Conservation (phyloP, 2,113 vertebrate species). For the Setophaga kirtlandii region DNA sequence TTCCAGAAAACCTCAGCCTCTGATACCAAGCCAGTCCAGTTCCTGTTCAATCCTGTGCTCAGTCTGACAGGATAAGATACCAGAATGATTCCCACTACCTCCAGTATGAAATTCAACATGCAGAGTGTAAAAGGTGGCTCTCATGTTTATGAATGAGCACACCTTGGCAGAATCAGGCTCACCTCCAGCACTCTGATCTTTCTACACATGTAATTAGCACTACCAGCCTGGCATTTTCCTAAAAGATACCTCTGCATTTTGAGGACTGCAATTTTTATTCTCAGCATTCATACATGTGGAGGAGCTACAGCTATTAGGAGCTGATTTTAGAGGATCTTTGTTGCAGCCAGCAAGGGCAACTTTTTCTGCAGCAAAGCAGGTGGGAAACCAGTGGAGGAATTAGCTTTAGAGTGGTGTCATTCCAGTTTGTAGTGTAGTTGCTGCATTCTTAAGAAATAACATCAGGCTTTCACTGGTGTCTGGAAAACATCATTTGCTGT, state of each 20-base stretch:
- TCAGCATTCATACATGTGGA: not conserved
- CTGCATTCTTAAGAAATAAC: slow-evolving; percentile 52
- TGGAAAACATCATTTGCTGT: slow-evolving; percentile 43
- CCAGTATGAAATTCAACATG: not conserved
- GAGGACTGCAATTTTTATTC: not conserved
- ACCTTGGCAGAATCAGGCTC: not conserved
- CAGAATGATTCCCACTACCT: not conserved
- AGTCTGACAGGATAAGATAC: not conserved
- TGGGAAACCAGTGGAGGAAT: not conserved
- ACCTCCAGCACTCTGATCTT: not conserved
- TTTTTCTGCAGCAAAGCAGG: not conserved
- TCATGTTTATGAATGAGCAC: slow-evolving; percentile 11
- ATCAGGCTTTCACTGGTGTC: slow-evolving; percentile 10
- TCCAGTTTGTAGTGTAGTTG: not conserved
- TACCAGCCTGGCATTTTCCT: not conserved
- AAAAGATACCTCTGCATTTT: not conserved
- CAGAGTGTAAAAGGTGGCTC: not conserved
- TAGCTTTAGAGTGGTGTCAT: not conserved
- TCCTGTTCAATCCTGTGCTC: not conserved
- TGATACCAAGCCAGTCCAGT: not conserved
- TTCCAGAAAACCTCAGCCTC: not conserved
- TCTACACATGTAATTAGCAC: not conserved
- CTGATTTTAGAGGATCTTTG: not conserved
- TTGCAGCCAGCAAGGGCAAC: not conserved
- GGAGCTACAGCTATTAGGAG: not conserved